Base-by-base conservation (phyloP, 2,888 invertebrate species). In the Drosophila anomelani region DNA sequence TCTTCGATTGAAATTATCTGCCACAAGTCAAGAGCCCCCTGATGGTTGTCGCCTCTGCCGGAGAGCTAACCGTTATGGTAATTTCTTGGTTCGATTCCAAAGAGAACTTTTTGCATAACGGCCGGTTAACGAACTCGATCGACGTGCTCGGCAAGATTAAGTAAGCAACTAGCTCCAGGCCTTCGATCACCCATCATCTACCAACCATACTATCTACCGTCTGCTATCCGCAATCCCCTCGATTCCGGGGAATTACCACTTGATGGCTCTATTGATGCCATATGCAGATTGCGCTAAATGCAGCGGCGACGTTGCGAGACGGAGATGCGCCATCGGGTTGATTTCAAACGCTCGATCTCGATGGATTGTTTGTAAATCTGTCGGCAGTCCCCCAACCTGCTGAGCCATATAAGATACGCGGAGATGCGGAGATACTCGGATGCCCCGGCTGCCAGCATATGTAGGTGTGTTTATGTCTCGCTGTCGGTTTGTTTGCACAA, bases 61-160 rank as follows among this genome's bases (percentile, higher is more conserved):
- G 41, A 51, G 63, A 62, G 60, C 71, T 81, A 81, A 84, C 87
- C 72, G 83, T 84, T 84, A 84, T 84, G 83, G 83, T 86, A 85
- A 84, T 84, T 85, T 80, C 81, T 76, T 85, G 74, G 75, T 86
- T 81, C 78, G 78, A 84, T 80, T 85, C 87, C 72, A 84, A 78
- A 78, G 74, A 86, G 85, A 85, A 86, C 87, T 78, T 75, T 75
- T 84, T 87, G 85, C 82, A 77, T 87, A 87, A 87, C 82, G 82
- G 85, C 59, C 60, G 75, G 80, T 77, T 84, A 86, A 84, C 81
- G 85, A 84, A 81, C 87, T 39, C 63, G 62, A 66, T 71, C 61
- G 63, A 81, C 87, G 87, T 87, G 87, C 58, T 63, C 66, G 34
- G 60, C 74, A 64, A 79, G 71, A 84, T 81, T 75, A 79, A 79